Evolutionary conservation across 2,797 vertebrate species (phyloP).

Genomic region (Malacoraja senta): DNA sequence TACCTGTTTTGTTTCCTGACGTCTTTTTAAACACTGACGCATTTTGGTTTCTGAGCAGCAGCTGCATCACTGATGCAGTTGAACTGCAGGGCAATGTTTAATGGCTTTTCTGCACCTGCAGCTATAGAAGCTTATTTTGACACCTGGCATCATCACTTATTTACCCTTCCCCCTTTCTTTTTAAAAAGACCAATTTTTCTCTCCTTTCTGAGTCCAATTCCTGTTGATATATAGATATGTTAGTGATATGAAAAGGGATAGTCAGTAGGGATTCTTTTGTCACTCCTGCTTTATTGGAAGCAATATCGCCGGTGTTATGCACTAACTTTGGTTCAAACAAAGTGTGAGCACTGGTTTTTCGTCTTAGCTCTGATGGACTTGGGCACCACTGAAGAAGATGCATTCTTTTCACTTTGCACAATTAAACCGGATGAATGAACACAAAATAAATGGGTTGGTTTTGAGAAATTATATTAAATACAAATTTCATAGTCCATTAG

Average conservation of each 20-base stretch:
- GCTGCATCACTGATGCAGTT: constrained; percentile 58
- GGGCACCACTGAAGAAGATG: neutral
- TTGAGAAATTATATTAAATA: neutral
- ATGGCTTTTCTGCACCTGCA: constrained; percentile 74
- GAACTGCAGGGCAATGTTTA: constrained; percentile 57
- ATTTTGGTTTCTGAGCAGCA: constrained; percentile 45
- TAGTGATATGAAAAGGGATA: constrained; percentile 34
- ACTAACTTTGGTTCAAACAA: constrained; percentile 8
- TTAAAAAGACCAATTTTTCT: constrained; percentile 36
- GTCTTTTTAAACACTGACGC: constrained; percentile 28
- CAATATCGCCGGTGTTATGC: neutral
- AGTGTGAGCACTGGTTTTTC: neutral
- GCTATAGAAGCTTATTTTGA: constrained; percentile 60
- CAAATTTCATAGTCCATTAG: neutral
- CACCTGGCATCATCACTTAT: constrained; percentile 64
- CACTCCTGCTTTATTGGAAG: neutral
- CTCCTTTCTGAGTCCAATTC: constrained; percentile 23
- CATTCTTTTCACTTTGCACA: neutral
- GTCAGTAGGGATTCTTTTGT: constrained; percentile 35
- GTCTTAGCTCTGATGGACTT: neutral
- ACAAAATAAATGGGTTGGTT: neutral
- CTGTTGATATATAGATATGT: constrained; percentile 37
- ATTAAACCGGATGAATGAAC: neutral
- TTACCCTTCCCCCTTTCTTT: constrained; percentile 50
- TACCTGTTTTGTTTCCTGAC: constrained; percentile 35